phyloP scores from a whole-genome alignment of 1,140 invertebrate species.

The Zaprionus inermis region DNA sequence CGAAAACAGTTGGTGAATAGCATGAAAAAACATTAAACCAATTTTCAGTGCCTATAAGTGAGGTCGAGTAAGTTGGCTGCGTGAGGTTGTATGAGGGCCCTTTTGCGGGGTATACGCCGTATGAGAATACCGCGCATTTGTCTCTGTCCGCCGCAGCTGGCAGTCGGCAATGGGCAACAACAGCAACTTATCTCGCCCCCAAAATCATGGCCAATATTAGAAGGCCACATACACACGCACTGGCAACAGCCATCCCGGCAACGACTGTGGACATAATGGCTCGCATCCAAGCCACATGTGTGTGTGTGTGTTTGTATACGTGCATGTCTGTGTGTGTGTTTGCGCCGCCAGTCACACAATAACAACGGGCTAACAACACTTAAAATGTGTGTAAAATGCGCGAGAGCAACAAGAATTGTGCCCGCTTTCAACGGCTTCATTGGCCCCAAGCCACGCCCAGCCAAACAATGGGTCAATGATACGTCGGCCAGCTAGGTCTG shows the following conservation, averaged over 20 bases:
- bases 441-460: constrained; percentile 28
- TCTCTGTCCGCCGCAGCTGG: constrained; percentile 73
- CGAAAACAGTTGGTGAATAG: constrained; percentile 53
- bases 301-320: background rate
- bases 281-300: constrained; percentile 23
- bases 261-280: constrained; percentile 45
- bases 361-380: constrained; percentile 77
- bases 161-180: constrained; percentile 8
- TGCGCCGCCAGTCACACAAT: constrained; percentile 46
- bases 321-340: constrained; percentile 2
- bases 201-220: constrained; percentile 53
- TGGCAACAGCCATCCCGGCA: constrained; percentile 3
- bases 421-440: constrained; percentile 60
- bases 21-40: constrained; percentile 73
- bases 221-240: constrained; percentile 21
- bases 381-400: constrained; percentile 78
- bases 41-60: constrained; percentile 71
- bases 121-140: constrained; percentile 55
- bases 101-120: constrained; percentile 4
- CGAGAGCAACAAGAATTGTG: constrained; percentile 58
- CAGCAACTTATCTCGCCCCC: constrained; percentile 38
- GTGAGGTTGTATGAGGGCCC: background rate
- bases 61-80: background rate
- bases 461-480: constrained; percentile 71
- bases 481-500: constrained; percentile 2